phyloP scores from a whole-genome alignment of 2,113 vertebrate genomes.

The Odocoileus virginianus region DNA sequence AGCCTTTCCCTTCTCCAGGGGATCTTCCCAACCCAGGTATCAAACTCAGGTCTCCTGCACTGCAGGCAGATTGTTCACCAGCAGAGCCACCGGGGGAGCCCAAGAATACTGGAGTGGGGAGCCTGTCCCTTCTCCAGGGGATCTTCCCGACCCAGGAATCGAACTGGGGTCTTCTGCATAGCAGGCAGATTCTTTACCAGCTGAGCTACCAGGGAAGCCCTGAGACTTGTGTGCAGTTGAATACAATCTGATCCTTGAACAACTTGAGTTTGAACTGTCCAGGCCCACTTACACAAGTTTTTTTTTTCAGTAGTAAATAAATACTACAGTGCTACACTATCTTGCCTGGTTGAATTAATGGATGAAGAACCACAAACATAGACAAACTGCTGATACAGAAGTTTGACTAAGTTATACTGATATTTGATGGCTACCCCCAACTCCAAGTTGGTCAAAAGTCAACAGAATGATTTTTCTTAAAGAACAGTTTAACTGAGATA shows the following conservation, averaged over 20 bases:
- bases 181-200: neutral
- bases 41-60: neutral
- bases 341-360: neutral
- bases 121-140: neutral
- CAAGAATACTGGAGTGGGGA: neutral
- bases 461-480: neutral
- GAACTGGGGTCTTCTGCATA: neutral
- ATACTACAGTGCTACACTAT: neutral
- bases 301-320: neutral
- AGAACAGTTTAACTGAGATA: neutral
- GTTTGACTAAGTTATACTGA: neutral
- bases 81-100: neutral
- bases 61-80: neutral
- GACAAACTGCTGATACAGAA: neutral
- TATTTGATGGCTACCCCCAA: neutral
- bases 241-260: neutral
- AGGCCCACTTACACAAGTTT: neutral
- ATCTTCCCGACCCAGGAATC: neutral
- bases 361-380: neutral
- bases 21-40: neutral
- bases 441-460: neutral
- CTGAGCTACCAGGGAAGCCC: neutral
- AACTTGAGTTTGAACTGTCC: neutral
- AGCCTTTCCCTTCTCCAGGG: neutral
- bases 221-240: neutral